Evolutionary conservation across 2,888 invertebrate species (phyloP).

Genomic region (Drosophila lacicola): DNA sequence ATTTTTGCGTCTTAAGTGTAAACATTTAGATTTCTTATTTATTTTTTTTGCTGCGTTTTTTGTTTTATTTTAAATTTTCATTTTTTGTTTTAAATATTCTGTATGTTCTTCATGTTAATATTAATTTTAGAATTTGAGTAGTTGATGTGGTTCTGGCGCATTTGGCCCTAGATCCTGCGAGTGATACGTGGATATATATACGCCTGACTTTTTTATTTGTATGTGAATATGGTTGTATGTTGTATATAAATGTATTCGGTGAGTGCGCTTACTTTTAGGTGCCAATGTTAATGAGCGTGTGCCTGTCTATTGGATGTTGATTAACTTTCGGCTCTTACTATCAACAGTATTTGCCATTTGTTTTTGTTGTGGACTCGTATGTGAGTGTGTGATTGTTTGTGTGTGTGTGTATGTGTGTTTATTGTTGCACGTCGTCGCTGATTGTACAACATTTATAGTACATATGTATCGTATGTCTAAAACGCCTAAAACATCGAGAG

Average conservation of each 20-base stretch:
- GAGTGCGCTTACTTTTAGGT: slow-evolving; percentile 70
- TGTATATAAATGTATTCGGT: slow-evolving; percentile 45
- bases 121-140: slow-evolving; percentile 76
- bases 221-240: slow-evolving; percentile 26
- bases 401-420: slow-evolving; percentile 38
- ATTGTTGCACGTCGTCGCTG: slow-evolving; percentile 81
- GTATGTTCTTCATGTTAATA: slow-evolving; percentile 46
- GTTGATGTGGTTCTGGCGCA: slow-evolving; percentile 59
- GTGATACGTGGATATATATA: slow-evolving; percentile 31
- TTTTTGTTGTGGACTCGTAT: neutral
- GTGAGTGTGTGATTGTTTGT: slow-evolving; percentile 2
- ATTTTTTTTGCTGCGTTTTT: slow-evolving; percentile 46
- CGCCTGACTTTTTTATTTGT: slow-evolving; percentile 41
- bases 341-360: slow-evolving; percentile 11
- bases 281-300: slow-evolving; percentile 63
- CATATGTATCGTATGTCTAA: slow-evolving; percentile 66
- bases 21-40: slow-evolving; percentile 68
- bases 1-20: slow-evolving; percentile 68
- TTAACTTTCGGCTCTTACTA: slow-evolving; percentile 38
- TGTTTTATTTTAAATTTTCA: slow-evolving; percentile 13
- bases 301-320: slow-evolving; percentile 36
- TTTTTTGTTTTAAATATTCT: slow-evolving; percentile 16
- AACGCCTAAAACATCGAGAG: slow-evolving; percentile 74
- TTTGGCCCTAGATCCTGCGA: slow-evolving; percentile 56
- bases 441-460: slow-evolving; percentile 78